phyloP scores from a whole-genome alignment of 2,113 vertebrate genomes.

The Alces alces region DNA sequence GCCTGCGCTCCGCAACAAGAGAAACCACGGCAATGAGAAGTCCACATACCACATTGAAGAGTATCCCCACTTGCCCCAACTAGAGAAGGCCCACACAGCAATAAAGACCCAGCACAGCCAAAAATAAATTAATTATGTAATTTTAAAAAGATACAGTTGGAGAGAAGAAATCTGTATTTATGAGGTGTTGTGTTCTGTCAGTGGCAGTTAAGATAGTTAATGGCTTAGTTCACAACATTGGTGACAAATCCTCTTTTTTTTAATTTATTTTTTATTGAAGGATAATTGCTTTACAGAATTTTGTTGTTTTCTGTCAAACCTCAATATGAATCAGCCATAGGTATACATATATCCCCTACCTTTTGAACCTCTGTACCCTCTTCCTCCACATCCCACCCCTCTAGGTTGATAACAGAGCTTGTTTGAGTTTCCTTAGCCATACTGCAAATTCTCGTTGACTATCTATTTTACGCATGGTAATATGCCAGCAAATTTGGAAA shows the following conservation, averaged over 20 bases:
- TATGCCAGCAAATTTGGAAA: too few species aligned
- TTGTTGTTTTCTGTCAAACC: not conserved
- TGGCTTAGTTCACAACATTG: not conserved
- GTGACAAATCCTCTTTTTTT: not conserved
- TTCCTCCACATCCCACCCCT: not conserved
- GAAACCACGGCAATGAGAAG: not conserved
- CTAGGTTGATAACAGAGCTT: not conserved
- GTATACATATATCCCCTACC: not conserved
- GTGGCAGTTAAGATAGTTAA: not conserved
- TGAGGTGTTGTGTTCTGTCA: not conserved
- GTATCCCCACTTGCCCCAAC: not conserved
- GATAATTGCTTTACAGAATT: not conserved
- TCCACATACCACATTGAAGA: not conserved
- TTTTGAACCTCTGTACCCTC: not conserved
- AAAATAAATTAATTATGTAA: not conserved
- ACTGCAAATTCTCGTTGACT: not conserved
- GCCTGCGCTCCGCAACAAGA: not conserved
- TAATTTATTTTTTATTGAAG: not conserved
- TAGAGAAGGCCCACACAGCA: not conserved
- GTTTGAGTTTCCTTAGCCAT: not conserved
- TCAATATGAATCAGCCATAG: not conserved
- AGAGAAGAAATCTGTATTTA: not conserved
- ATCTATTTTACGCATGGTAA: not conserved
- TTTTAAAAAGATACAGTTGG: not conserved
- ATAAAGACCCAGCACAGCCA: not conserved